phyloP scores from a whole-genome alignment of 2,888 invertebrate genomes.

The Mellilla xanthometata region DNA sequence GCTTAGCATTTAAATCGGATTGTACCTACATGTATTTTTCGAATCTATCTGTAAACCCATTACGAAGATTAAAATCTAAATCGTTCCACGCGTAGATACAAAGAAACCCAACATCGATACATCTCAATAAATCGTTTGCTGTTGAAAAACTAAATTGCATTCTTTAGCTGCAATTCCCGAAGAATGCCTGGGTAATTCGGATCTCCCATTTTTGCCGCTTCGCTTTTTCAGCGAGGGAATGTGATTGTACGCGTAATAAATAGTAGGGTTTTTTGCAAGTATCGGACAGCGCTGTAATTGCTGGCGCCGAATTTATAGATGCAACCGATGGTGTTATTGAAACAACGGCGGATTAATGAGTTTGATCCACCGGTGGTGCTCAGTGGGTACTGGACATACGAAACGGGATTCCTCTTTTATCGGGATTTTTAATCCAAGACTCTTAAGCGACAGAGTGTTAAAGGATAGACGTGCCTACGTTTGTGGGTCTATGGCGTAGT shows the following conservation, averaged over 20 bases:
- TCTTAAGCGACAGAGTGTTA: too few species aligned
- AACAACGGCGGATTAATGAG: constrained; percentile 40
- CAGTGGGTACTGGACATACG: too few species aligned
- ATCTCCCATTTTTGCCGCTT: constrained; percentile 24
- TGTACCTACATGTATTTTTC: too few species aligned
- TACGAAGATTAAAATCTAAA: background rate
- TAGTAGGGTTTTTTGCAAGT: constrained; percentile 33
- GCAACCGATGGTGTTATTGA: constrained; percentile 37
- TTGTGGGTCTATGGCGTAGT: too few species aligned
- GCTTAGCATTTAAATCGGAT: too few species aligned
- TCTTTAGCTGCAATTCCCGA: constrained; percentile 22
- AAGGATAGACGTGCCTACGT: too few species aligned
- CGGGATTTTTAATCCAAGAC: too few species aligned
- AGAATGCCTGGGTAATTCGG: constrained; percentile 20
- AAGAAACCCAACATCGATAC: constrained; percentile 1
- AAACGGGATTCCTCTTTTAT: too few species aligned
- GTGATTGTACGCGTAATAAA: constrained; percentile 37
- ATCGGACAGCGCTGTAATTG: constrained; percentile 36
- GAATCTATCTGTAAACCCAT: background rate
- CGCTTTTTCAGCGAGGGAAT: constrained; percentile 30
- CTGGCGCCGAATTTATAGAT: constrained; percentile 37
- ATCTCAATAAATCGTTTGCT: constrained; percentile 7
- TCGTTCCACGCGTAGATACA: too few species aligned
- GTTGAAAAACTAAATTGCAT: constrained; percentile 22
- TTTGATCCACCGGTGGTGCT: too few species aligned